Evolutionary conservation across 2,888 invertebrate species (phyloP), one percentile per base, ranked within the genome.

Genomic region (Strigamia maritima): DNA sequence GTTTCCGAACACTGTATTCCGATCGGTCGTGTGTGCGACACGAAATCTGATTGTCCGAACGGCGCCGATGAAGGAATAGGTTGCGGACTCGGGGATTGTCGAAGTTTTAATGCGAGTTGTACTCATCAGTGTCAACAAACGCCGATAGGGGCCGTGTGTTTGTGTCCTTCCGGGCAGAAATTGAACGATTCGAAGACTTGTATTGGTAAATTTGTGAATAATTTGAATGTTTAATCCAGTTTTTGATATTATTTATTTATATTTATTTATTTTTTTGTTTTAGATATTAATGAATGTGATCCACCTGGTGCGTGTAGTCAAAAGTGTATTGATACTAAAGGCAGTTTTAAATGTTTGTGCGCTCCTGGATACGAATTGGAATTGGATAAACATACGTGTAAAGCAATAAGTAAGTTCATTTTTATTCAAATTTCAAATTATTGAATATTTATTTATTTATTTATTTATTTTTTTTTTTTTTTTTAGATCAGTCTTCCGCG

Each of bases 271-370:
- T 95, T 94, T 86, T n/a, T n/a, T n/a, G n/a, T n/a, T n/a, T n/a
- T 89, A 83, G 97, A 97, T 85, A 87, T 92, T 14, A 90, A 98
- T 86, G 97, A 98, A 86, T 98, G 98, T 85, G 88, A 90, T 76
- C 93, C 94, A 0, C 93, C 97, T 0, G 95, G 95, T 0, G 86
- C 91, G 0, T 99, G 98, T 86, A 97, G 97, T 0, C 98, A 99
- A 86, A 87, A 88, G 16, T 99, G 98, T 86, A 91, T 90, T 2
- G 97, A 99, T 85, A 92, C 91, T 0, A 98, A 98, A 86, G 92
- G 93, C 0, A 92, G 94, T 0, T 99, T 93, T 87, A 92, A 91
- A 83, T 99, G 98, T 86, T 89, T 90, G 40, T 98, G 98, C 85
- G 90, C 90, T 0, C 90, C 90, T 0, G 98, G 97, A 10, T 99